Base-by-base conservation (phyloP, 2,888 invertebrate genomes). In the Napeogenes sylphis region DNA sequence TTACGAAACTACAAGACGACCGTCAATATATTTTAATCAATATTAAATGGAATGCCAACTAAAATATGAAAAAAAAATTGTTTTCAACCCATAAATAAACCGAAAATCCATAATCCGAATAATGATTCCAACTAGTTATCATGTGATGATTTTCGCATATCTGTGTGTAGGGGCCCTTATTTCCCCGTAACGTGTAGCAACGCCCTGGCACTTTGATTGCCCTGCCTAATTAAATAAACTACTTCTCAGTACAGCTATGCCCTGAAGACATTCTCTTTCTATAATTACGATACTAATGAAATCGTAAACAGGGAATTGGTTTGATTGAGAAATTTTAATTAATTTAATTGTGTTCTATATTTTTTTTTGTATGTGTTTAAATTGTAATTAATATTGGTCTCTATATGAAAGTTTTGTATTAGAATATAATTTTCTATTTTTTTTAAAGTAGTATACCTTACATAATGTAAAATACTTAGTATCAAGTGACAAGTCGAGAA, bases 211-310 rank as follows among this genome's bases (percentile, higher is more conserved):
- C 73, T 80, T 77, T 83, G 83, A 83, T 84, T 84, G 75, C 75
- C 62, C 73, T 75, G 75, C 75, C 81, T 88, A 86, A 88, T 87
- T 88, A 86, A 87, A 85, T 86, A 84, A 87, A 84, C 82, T 78
- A 80, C 81, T 86, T 85, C 83, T 78, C 64, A 71, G 82, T 79
- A 79, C 65, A 64, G 60, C 65, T 65, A 62, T 51, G 51, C 51
- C 51, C 51, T 51, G 60, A 55, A 21, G 45, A 45, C 46, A 58
- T 59, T 67, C 67, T 61, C 61, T 61, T 65, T 67, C 63, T 67
- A 54, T 67, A 65, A 65, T 67, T 65, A 63, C 54, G 42, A 56
- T 59, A 45, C 60, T 61, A 64, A 64, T 64, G 60, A 64, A 64
- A 58, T 57, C 42, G 51, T 51, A 51, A 51, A 51, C 51, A 51